Percentiles rank a stretch among this genome's conserved stretches.
Evolutionary conservation across 2,113 vertebrate genomes (phyloP).

Genomic region (Cariama cristata): DNA sequence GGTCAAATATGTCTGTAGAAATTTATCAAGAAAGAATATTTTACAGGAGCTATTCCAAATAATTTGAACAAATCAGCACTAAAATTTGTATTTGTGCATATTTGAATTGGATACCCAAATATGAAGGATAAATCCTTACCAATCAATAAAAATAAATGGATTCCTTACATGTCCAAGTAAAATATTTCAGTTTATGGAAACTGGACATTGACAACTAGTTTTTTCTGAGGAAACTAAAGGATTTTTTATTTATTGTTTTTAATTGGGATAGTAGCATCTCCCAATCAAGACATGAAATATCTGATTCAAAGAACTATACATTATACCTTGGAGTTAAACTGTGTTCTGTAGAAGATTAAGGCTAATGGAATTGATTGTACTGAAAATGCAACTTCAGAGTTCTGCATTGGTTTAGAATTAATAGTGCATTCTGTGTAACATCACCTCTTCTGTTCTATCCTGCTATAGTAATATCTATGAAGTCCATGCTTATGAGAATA

Average conservation of each 20-base stretch:
- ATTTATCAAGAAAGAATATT: neutral
- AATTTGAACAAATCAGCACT: neutral
- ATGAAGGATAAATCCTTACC: neutral
- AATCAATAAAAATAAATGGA: neutral
- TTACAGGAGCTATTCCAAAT: neutral
- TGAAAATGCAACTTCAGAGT: neutral
- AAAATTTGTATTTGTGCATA: neutral
- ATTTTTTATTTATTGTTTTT: neutral
- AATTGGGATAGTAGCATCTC: neutral
- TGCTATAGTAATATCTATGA: neutral
- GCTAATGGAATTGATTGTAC: neutral
- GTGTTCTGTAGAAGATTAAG: neutral
- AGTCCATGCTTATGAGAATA: neutral
- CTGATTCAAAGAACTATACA: neutral
- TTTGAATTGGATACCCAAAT: neutral
- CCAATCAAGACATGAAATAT: neutral
- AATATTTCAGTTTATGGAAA: neutral
- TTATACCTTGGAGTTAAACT: neutral
- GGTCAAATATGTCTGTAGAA: neutral
- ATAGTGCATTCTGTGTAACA: neutral
- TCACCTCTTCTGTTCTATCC: neutral
- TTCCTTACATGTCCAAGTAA: neutral
- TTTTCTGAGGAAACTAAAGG: neutral
- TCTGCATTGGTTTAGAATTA: neutral
- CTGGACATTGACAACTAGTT: rapidly evolving